Evolutionary conservation across 2,113 vertebrate genomes (phyloP).

Genomic region (Lampris megalopsis): DNA sequence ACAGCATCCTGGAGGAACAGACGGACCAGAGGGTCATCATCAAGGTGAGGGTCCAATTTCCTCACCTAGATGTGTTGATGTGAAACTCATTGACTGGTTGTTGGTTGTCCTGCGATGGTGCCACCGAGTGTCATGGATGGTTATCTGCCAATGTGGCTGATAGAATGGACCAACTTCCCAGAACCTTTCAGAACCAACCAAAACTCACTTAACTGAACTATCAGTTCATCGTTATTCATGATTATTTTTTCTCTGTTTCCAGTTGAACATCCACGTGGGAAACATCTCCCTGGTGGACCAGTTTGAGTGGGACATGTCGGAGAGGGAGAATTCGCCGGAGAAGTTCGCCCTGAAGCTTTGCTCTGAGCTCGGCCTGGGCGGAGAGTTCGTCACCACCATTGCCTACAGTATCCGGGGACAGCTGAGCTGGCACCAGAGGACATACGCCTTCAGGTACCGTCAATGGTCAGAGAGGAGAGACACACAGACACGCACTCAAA

Average conservation of each 20-base stretch:
- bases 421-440: constrained; percentile 99
- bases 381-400: constrained; percentile 98
- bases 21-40: constrained; percentile 98
- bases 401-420: constrained; percentile 99
- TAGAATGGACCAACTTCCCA: too few species aligned
- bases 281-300: constrained; percentile 99
- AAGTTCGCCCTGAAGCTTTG: constrained; percentile 98
- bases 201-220: too few species aligned
- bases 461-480: not conserved
- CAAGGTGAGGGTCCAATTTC: constrained; percentile 83
- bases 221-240: too few species aligned
- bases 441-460: constrained; percentile 95
- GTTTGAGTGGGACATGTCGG: constrained; percentile 99
- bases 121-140: too few species aligned
- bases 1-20: constrained; percentile 97
- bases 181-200: too few species aligned
- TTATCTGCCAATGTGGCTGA: too few species aligned
- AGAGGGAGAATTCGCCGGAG: constrained; percentile 98
- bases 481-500: not conserved
- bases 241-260: not conserved
- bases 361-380: constrained; percentile 96
- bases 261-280: constrained; percentile 98
- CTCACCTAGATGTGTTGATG: too few species aligned
- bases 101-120: too few species aligned
- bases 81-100: too few species aligned